Evolutionary conservation across 2,113 vertebrate genomes (phyloP), one percentile per base, ranked within the genome.

Genomic region (Picathartes gymnocephalus): DNA sequence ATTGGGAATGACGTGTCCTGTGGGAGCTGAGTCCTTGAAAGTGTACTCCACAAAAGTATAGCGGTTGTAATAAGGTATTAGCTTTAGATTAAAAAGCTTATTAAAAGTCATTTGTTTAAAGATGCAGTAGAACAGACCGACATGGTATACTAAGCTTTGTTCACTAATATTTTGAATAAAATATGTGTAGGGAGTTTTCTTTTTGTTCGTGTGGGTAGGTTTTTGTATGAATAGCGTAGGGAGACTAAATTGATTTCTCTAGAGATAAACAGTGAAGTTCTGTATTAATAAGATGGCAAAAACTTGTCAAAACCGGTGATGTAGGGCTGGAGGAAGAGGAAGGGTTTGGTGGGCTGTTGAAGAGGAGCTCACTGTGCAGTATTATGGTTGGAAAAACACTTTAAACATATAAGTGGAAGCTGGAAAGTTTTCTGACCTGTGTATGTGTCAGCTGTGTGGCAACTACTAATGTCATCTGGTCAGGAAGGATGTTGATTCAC

Each of bases 21-120:
- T 73, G 81, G 42, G 45, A 85, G 28, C 69, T 2, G 37, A 80
- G 54, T 80, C 28, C 9, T 85, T 92, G 27, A n/a, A 71, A 90
- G 35, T 54, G 27, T 70, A 6, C 19, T 82, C 42, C 6, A 25
- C 30, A 31, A 66, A 88, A 39, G 16, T 40, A 1, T 54, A 10
- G 37, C 39, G 82, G 18, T 65, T 94, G 37, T 80, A 53, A 80
- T 82, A 60, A 71, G 57, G 20, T 88, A 45, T 69, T 79, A 76
- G 20, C 74, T 86, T 94, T 54, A 73, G 48, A 82, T 89, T 82
- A 50, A 77, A 91, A 76, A 85, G 10, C 15, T 93, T 77, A 82
- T 87, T 87, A 77, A 77, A 92, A 65, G 14, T 3, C 8, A 13
- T 94, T 86, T 73, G n/a, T 95, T 93, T 80, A 56, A 83, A 51